Evolutionary conservation across 2,888 invertebrate genomes (phyloP).

Genomic region (Lysandra coridon): DNA sequence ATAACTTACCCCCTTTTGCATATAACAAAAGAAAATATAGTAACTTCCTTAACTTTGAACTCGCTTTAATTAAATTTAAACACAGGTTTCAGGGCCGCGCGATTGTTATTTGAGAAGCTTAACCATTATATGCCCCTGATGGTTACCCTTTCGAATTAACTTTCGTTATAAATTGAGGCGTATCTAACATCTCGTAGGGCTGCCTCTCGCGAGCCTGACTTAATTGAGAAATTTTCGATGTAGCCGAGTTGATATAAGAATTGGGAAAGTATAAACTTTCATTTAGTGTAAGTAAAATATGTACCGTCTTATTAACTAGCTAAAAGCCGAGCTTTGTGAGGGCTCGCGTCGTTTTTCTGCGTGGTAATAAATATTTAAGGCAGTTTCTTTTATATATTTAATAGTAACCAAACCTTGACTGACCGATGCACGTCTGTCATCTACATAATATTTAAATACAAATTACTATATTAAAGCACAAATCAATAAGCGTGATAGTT

Average conservation of each 20-base stretch:
- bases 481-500: too few relatives aligned
- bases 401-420: too few relatives aligned
- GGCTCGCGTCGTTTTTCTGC: too few relatives aligned
- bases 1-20: constrained; percentile 27
- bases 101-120: constrained; percentile 47
- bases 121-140: constrained; percentile 45
- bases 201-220: neutral
- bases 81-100: constrained; percentile 45
- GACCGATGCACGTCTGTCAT: too few relatives aligned
- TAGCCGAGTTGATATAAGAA: neutral
- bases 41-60: constrained; percentile 38
- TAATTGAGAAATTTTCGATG: neutral
- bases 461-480: too few relatives aligned
- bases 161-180: constrained; percentile 47
- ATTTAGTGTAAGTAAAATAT: too few relatives aligned
- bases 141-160: constrained; percentile 50
- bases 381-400: too few relatives aligned
- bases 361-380: too few relatives aligned
- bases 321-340: too few relatives aligned
- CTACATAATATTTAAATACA: too few relatives aligned
- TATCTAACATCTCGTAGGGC: constrained; percentile 33
- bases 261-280: too few relatives aligned
- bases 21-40: constrained; percentile 42
- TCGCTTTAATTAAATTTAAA: constrained; percentile 48
- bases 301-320: too few relatives aligned